Evolutionary conservation across 2,797 vertebrate species (phyloP), one percentile per base, ranked within the genome.

Genomic region (Pipistrellus pipistrellus): DNA sequence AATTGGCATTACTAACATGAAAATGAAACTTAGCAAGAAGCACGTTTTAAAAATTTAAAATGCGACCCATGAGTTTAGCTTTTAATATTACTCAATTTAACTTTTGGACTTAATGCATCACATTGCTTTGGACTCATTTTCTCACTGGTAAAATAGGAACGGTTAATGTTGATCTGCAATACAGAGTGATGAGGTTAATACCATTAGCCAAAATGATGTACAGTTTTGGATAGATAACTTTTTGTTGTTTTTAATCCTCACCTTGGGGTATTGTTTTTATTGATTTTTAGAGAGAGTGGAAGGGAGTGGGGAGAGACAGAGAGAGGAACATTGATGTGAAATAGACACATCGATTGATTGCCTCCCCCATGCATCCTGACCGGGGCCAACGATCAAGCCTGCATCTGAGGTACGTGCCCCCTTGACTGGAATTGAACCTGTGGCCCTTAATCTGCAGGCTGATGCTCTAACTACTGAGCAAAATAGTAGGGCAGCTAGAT

Each of bases 71-170:
- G 85, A 91, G 23, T 86, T 94, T 59, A 83, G 7, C 25, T 91
- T 91, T 95, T 77, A 81, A 55, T 76, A 94, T 80, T 48, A 73
- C 35, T 18, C 85, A 76, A 2, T 85, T 88, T 95, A 68, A 66
- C 59, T 62, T 75, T 93, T 73, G 68, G 27, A 76, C 32, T 48
- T 92, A 27, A 55, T 53, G 30, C 13, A 66, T 91, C 59, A 76
- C 32, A 30, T 41, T 85, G n/a, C 68, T 94, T 91, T 91, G 69
- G 11, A 32, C 32, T 85, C 32, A 46, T 86, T 72, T 89, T 89
- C 62, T 89, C 15, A 35, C 46, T 78, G 27, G 41, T 89, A 35
- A 82, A 73, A 89, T 62, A 30, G 30, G 41, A 32, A 9, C 55
- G 20, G 27, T 73, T 73, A 89, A 55, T 89, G 23, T 86, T 90